Evolutionary conservation across 2,113 vertebrate species (phyloP), one percentile per base, ranked within the genome.

Genomic region (Myodes glareolus): DNA sequence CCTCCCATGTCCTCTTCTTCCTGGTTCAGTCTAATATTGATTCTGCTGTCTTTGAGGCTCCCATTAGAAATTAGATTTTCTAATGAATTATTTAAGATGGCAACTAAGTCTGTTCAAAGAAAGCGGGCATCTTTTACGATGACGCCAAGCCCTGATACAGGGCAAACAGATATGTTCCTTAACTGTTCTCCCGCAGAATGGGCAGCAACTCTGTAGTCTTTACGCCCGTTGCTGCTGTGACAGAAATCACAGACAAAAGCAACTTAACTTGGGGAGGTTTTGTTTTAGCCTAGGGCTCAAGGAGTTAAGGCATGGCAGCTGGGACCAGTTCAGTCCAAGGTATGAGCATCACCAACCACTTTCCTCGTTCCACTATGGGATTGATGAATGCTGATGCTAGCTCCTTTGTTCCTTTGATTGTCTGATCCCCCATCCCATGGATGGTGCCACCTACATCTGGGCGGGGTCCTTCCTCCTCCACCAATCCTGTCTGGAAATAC

Each of bases 61-160:
- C 97, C 97, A 47, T 96, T 98, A 98, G 97, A 96, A 98, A 97
- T 93, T 96, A 98, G 77, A 65, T 97, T 98, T 98, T 97, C 98
- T 98, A 98, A 97, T 98, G 96, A 98, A 98, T 98, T 98, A 98
- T 98, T 98, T 96, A 98, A 97, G 25, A 78, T 47, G 85, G 97
- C 96, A 97, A 98, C 97, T 97, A 97, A 98, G 90, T 96, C 98
- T 92, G 94, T 97, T 98, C 95, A 97, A 97, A 98, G 91, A 65
- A 96, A 97, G 92, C 97, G 82, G 76, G 90, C 63, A 5, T 95
- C 94, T 97, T 97, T 94, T 92, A 80, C 96, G 91, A 17, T 45
- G 75, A 82, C 78, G 86, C 81, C 65, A 73, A 97, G 65, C 80
- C 87, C 89, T 63, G 85, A 95, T 50, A 68, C 84, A 47, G 47